Base-by-base conservation (phyloP, 2,113 vertebrate genomes). In the Ammodytes marinus region DNA sequence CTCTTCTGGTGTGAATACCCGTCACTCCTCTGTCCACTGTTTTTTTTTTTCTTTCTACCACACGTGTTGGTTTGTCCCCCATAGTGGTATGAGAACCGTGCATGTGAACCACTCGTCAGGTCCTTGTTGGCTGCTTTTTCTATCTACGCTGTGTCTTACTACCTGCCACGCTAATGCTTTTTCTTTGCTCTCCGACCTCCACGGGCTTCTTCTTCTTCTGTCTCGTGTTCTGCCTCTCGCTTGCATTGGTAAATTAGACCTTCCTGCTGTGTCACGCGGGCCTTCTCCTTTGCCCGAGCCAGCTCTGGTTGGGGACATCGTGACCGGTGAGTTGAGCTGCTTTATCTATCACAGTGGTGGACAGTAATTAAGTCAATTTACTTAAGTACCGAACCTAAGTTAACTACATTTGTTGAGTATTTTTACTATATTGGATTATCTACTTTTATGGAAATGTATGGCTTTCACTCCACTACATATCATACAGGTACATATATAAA, bases 231-330 rank as follows among this genome's bases (percentile, higher is more conserved):
- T 95, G 96, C 96, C 94, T 93, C 87, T 85, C 47, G 83, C 88
- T 94, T 93, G 84, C 89, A 90, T 95, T 74, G 80, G 91, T 95
- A 93, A 87, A 94, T 93, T 97, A 99, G 98, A 99, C 96, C 98
- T 99, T 91, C 97, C 98, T 85, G 97, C 98, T 84, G 96, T 98
- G 45, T 98, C 97, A 4, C 96, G 95, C 69, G 98, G 94, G 94
- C 96, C 97, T 86, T 99, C 98, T 94, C 98, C 98, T 86, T 96
- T 97, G 93, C 98, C 98, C 86, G 98, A 99, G 90, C 95, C 93
- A 85, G 94, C 94, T 91, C 92, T 96, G 84, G 95, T 95, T 89
- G 97, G 95, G 93, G 98, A 99, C 95, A 97, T 99, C 71, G 94
- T 99, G 89, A 99, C 96, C 4, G 98, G 98, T 99, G 93, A 98